Conservation (phyloP, 2,888 invertebrate species). For the Gasteruption jaculator region DNA sequence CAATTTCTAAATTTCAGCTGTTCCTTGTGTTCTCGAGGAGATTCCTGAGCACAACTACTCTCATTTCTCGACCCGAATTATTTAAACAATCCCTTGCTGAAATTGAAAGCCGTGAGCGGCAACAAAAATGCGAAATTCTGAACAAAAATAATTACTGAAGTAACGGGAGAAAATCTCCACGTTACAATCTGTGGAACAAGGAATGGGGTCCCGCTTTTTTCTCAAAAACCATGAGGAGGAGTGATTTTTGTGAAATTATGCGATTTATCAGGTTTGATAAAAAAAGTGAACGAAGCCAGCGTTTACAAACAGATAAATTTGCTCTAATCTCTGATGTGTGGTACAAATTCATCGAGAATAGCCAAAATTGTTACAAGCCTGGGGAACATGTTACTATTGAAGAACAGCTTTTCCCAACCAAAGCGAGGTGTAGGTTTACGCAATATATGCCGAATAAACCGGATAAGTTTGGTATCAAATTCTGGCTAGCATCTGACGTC, state of each 20-base stretch:
- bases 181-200: constrained; percentile 24
- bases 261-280: constrained; percentile 25
- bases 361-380: constrained; percentile 20
- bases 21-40: too few relatives aligned
- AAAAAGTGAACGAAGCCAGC: constrained; percentile 22
- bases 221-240: constrained; percentile 17
- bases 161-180: too few relatives aligned
- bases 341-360: constrained; percentile 25
- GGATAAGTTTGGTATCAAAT: constrained; percentile 17
- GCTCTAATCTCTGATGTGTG: constrained; percentile 25
- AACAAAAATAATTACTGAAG: too few relatives aligned
- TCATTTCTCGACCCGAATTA: too few relatives aligned
- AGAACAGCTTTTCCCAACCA: constrained; percentile 30
- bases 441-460: constrained; percentile 35
- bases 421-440: constrained; percentile 30
- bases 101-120: too few relatives aligned
- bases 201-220: constrained; percentile 26
- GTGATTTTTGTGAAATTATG: constrained; percentile 16
- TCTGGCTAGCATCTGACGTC: constrained; percentile 21
- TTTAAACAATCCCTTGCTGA: too few relatives aligned
- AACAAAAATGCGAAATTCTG: too few relatives aligned
- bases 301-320: constrained; percentile 26
- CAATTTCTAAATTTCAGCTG: too few relatives aligned
- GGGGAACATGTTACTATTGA: constrained; percentile 22
- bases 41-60: too few relatives aligned